Conservation (phyloP, 1,140 invertebrate species). For the Oscheius sp. region DNA sequence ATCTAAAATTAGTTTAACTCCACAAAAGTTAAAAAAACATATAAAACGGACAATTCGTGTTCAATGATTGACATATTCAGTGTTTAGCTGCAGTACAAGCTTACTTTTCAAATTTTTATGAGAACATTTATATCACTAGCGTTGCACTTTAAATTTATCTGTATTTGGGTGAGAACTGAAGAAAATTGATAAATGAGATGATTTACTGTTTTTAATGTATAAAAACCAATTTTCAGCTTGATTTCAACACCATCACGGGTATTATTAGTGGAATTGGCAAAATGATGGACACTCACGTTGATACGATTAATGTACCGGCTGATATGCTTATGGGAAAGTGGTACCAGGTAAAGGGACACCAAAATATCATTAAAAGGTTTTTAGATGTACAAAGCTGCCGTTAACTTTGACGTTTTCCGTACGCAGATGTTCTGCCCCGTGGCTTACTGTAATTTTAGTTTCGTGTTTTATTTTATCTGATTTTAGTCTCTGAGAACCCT, state of each 20-base stretch:
- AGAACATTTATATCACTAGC: too few species aligned
- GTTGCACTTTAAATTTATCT: too few species aligned
- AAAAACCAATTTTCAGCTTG: slow-evolving; percentile 48
- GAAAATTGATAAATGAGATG: too few species aligned
- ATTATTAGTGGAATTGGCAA: slow-evolving; percentile 57
- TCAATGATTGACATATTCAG: too few species aligned
- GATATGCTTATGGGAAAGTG: slow-evolving; percentile 57
- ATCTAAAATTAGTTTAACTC: too few species aligned
- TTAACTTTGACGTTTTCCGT: slow-evolving; percentile 59
- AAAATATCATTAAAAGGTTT: background rate
- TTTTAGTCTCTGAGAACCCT: slow-evolving; percentile 54
- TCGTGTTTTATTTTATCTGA: background rate
- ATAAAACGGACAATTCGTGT: too few species aligned
- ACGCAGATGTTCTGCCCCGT: slow-evolving; percentile 61
- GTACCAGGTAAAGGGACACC: slow-evolving; percentile 48
- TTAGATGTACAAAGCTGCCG: slow-evolving; percentile 59
- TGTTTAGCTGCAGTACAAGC: too few species aligned
- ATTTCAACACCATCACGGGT: slow-evolving; percentile 58
- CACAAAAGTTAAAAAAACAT: too few species aligned
- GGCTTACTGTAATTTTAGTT: slow-evolving; percentile 53
- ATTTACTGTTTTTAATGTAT: too few species aligned
- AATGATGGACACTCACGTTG: slow-evolving; percentile 57
- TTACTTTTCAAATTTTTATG: too few species aligned
- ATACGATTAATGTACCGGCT: slow-evolving; percentile 59
- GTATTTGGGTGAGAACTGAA: too few species aligned